Evolutionary conservation across 2,797 vertebrate genomes (phyloP).

Genomic region (Paedocypris micromegethes): DNA sequence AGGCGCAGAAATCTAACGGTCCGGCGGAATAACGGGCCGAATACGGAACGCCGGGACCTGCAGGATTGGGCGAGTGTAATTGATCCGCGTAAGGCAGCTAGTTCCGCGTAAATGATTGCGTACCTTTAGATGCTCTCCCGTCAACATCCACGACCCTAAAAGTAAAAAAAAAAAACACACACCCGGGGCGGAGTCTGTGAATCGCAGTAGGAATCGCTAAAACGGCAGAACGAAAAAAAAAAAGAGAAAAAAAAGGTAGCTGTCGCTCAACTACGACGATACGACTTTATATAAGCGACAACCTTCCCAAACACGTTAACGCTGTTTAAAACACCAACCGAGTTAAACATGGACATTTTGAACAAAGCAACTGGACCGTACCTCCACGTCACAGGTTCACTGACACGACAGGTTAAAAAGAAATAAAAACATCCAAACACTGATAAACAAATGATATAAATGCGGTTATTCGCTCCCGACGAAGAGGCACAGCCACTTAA

Average conservation of each 20-base stretch:
- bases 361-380: slow-evolving; percentile 71
- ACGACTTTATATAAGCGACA: slow-evolving; percentile 43
- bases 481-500: slow-evolving; percentile 74
- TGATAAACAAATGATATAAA: slow-evolving; percentile 34
- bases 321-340: slow-evolving; percentile 59
- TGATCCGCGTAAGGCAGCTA: slow-evolving; percentile 26
- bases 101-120: slow-evolving; percentile 27
- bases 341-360: slow-evolving; percentile 30
- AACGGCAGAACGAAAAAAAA: slow-evolving; percentile 1
- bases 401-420: slow-evolving; percentile 74
- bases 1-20: background rate
- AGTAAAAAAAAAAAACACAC: slow-evolving; percentile 58
- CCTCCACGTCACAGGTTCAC: slow-evolving; percentile 67
- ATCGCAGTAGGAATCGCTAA: background rate
- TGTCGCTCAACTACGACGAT: slow-evolving; percentile 37
- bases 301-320: slow-evolving; percentile 65
- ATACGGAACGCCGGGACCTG: too few species aligned
- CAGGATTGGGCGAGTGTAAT: slow-evolving; percentile 9
- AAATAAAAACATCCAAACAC: slow-evolving; percentile 45
- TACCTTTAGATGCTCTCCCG: slow-evolving; percentile 21
- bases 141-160: slow-evolving; percentile 38
- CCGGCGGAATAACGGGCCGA: too few species aligned
- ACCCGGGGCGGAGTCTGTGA: slow-evolving; percentile 28
- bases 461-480: slow-evolving; percentile 54
- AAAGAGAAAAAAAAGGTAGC: slow-evolving; percentile 6